phyloP scores from a whole-genome alignment of 2,888 invertebrate genomes.

The Eupithecia inturbata region DNA sequence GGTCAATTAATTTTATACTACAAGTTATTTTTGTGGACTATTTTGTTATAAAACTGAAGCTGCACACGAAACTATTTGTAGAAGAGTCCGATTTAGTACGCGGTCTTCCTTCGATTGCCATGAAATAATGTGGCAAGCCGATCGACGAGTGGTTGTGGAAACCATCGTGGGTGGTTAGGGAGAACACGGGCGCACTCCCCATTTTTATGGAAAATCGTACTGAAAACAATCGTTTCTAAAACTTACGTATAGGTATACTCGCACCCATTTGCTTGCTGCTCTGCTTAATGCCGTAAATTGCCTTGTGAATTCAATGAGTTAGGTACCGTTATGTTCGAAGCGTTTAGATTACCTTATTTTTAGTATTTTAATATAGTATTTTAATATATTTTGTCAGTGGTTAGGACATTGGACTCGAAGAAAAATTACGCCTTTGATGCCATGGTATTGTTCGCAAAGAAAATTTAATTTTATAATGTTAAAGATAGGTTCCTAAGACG shows the following conservation, averaged over 20 bases:
- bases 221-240: neutral
- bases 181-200: conserved; percentile 34
- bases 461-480: too few species aligned
- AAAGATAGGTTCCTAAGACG: neutral
- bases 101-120: conserved; percentile 46
- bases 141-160: conserved; percentile 42
- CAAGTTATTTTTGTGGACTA: neutral
- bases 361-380: too few species aligned
- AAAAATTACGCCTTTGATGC: too few species aligned
- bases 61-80: neutral
- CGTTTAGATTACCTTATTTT: too few species aligned
- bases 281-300: too few species aligned
- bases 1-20: neutral
- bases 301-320: too few species aligned
- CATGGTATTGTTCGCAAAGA: too few species aligned
- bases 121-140: conserved; percentile 49
- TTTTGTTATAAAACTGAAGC: neutral
- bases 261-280: too few species aligned
- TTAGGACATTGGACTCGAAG: too few species aligned
- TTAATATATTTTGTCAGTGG: too few species aligned
- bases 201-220: neutral
- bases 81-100: neutral
- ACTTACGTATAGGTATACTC: too few species aligned
- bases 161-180: conserved; percentile 57
- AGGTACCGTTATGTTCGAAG: too few species aligned